These are phyloP conservation scores for Scomber japonicus DNA, from an alignment of 2,113 vertebrate genomes.

Conservation along the genomic window DNA sequence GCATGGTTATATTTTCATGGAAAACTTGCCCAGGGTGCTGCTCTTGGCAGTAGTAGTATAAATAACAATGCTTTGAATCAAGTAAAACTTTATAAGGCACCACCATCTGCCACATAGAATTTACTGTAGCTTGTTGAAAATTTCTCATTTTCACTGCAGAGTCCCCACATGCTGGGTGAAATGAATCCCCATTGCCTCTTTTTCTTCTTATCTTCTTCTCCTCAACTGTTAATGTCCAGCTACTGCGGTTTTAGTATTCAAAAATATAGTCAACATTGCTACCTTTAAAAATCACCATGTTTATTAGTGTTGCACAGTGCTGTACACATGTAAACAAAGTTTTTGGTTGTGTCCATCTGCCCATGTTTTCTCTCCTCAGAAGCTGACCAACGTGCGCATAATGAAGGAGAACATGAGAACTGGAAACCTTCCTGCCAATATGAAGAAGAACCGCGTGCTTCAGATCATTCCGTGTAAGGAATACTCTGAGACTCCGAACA, in stretches of 20 bases:
- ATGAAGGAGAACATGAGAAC: slow-evolving; percentile 99
- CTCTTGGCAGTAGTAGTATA: slow-evolving; percentile 73
- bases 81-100: slow-evolving; percentile 68
- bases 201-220: background rate
- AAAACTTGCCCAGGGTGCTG: slow-evolving; percentile 73
- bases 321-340: background rate
- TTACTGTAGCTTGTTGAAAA: slow-evolving; percentile 54
- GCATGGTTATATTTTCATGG: slow-evolving; percentile 61
- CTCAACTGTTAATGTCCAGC: slow-evolving; percentile 39
- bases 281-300: background rate
- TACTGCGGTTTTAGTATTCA: slow-evolving; percentile 12
- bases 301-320: slow-evolving; percentile 5
- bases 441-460: slow-evolving; percentile 98
- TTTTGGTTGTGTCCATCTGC: slow-evolving; percentile 10
- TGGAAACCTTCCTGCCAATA: slow-evolving; percentile 96
- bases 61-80: slow-evolving; percentile 76
- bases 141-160: slow-evolving; percentile 45
- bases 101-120: slow-evolving; percentile 67
- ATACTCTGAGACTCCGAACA: slow-evolving; percentile 31
- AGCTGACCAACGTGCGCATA: slow-evolving; percentile 96
- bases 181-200: slow-evolving; percentile 35
- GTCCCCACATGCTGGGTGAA: background rate
- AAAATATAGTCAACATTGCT: background rate
- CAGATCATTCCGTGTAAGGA: slow-evolving; percentile 99
- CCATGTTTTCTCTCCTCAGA: slow-evolving; percentile 80